phyloP scores from a whole-genome alignment of 2,888 invertebrate species.

The Stenolophus ochropezus region DNA sequence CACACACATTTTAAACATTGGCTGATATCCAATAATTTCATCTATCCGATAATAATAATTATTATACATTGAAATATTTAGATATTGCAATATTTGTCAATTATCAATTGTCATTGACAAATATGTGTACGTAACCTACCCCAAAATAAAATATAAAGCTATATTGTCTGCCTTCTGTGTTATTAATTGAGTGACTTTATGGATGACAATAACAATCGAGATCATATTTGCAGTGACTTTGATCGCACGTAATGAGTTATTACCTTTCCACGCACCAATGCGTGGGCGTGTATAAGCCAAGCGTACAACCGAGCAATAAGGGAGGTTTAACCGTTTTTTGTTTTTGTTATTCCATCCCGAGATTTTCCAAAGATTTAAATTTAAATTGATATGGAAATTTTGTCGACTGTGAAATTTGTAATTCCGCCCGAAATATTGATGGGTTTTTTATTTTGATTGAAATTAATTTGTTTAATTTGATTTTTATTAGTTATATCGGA shows the following conservation, averaged over 20 bases:
- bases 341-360: constrained; percentile 16
- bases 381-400: constrained; percentile 54
- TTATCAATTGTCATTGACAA: no score
- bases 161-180: no score
- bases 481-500: constrained; percentile 16
- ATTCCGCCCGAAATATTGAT: constrained; percentile 41
- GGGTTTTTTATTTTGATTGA: constrained; percentile 23
- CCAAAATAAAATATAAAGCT: no score
- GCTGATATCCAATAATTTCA: no score
- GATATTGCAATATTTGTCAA: no score
- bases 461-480: constrained; percentile 41
- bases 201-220: no score
- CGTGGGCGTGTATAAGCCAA: neutral
- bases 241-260: constrained; percentile 50
- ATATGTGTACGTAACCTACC: no score
- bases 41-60: no score
- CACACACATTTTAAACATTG: no score
- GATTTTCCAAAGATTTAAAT: constrained; percentile 46
- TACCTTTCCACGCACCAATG: neutral
- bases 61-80: no score
- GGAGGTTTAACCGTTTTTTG: constrained; percentile 33
- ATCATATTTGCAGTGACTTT: no score
- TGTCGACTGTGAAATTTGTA: constrained; percentile 50
- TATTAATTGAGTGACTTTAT: no score
- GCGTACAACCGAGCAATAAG: constrained; percentile 10